Evolutionary conservation across 2,113 vertebrate genomes (phyloP), one percentile per base, ranked within the genome.

Genomic region (Camelus dromedarius): DNA sequence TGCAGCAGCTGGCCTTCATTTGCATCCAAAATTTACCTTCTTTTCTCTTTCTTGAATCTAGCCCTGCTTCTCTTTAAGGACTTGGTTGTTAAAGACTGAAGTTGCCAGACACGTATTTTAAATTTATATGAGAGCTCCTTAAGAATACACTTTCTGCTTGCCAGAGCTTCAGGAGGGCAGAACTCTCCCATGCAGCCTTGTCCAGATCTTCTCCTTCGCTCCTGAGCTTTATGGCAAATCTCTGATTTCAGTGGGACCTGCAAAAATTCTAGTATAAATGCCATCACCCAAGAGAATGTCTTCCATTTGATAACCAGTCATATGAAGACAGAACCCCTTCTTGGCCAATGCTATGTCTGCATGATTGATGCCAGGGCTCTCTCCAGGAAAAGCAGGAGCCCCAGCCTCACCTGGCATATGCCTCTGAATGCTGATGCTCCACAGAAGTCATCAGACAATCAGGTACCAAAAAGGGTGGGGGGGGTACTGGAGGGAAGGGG

Each of bases 61-160:
- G 35, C 8, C 32, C 38, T 58, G 90, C 80, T 93, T 90, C 50
- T 88, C 66, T 97, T 92, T 92, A 89, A 95, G 95, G 85, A 70
- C 32, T 84, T 52, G 67, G 84, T 62, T 93, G 93, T 94, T 93
- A 96, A 93, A 96, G 94, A 92, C 48, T 89, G 88, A 95, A 97
- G 89, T 93, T 82, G 60, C 62, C 80, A 94, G 95, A 50, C 90
- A 20, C 4, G 19, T 88, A 95, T 86, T 95, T 96, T 89, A 93
- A 86, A 77, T 97, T 81, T 92, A 95, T 66, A 35, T 3, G 58
- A n/a, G 84, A 83, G 58, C 35, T 89, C 92, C 90, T 96, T 72
- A 83, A 72, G 87, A 66, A 89, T 93, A 93, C 1, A 35, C 87
- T 85, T 20, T 75, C 58, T 69, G 90, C 95, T 92, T 91, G 76